Base-by-base conservation (phyloP, 2,113 vertebrate species). In the Lepidothrix coronata region DNA sequence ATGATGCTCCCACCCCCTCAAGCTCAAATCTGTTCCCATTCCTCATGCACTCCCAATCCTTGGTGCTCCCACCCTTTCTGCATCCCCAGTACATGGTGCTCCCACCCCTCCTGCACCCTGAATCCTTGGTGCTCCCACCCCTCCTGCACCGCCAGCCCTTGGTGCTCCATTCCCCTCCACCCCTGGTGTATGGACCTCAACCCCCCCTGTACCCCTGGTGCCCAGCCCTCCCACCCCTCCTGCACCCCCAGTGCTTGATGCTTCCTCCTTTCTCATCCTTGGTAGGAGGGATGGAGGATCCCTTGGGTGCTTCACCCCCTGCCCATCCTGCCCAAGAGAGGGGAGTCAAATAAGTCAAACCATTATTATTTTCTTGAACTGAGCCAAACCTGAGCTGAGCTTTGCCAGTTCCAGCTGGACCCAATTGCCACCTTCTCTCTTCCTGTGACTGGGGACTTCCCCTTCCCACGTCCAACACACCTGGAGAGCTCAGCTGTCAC, bases 11-110 rank as follows among this genome's bases (percentile, higher is more conserved):
- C 25, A 27, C 10, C 7, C 12, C 27, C 11, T 12, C 5, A 14
- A 63, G 8, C 27, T 27, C 37, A 18, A 13, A 35, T 59, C n/a
- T 46, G 65, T n/a, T 70, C 22, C 33, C 63, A n/a, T 5, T 57
- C 37, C 19, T 35, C 28, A 35, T 2, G 8, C 21, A 30, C 2
- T 20, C 12, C 27, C 13, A 17, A 13, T 2, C 28, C 2, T 0
- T 16, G n/a, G n/a, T 59, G 23, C 23, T 62, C 35, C 35, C 59
- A 37, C 23, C 58, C 20, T 9, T 39, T 4, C 9, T 35, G n/a
- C 24, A 12, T 5, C 37, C 12, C 59, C 15, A 62, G 3, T 41
- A 5, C 37, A 8, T 39, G 37, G 25, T 39, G 59, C 37, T 62
- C 35, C 25, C 17, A 24, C 4, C 9, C 15, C 24, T 37, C 24